phyloP scores from a whole-genome alignment of 2,888 invertebrate species.

The Bugulina stolonifera region DNA sequence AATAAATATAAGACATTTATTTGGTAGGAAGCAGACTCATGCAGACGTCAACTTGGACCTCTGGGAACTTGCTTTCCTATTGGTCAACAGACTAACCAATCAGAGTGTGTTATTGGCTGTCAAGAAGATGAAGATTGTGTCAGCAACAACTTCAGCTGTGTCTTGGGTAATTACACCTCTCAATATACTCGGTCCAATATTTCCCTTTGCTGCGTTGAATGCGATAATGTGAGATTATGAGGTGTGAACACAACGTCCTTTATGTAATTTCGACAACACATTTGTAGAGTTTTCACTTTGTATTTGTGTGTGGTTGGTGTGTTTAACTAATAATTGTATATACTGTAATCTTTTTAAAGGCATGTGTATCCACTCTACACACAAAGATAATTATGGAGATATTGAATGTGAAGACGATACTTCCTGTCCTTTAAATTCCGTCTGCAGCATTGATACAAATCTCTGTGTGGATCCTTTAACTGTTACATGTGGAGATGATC shows the following conservation, averaged over 20 bases:
- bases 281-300: too few species aligned
- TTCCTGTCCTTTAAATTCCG: neutral
- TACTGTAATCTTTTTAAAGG: neutral
- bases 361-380: neutral
- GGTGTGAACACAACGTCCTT: too few species aligned
- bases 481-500: neutral
- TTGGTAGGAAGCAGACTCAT: neutral
- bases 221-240: too few species aligned
- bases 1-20: too few species aligned
- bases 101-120: conserved; percentile 17
- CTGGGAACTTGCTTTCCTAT: conserved; percentile 1
- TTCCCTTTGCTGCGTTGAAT: too few species aligned
- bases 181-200: too few species aligned
- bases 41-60: conserved; percentile 10
- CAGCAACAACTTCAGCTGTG: neutral
- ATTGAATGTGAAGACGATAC: neutral
- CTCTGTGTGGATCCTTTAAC: neutral
- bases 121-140: neutral
- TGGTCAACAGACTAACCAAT: too few species aligned
- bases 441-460: neutral
- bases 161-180: neutral
- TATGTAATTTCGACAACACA: too few species aligned
- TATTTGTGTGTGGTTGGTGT: too few species aligned
- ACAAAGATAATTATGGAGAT: neutral
- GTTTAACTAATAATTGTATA: too few species aligned